Conservation (phyloP, 2,113 vertebrate species). For the Thalassoma bifasciatum region DNA sequence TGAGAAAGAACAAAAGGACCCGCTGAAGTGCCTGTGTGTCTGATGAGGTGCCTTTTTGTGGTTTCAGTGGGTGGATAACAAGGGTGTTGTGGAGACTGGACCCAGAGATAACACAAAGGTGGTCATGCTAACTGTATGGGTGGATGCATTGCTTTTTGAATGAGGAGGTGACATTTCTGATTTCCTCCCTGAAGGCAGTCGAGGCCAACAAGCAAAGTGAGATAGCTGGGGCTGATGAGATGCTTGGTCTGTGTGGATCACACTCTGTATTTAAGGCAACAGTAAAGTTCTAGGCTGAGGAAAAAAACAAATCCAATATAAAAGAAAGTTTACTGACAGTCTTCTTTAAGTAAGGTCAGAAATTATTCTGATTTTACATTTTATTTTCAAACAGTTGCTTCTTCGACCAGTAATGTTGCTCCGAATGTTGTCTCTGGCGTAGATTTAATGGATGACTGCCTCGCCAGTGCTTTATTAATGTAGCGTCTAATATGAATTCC, state of each 20-base stretch:
- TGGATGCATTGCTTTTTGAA: conserved; percentile 33
- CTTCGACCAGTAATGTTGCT: neutral
- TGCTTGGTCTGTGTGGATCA: neutral
- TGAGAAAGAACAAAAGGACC: conserved; percentile 54
- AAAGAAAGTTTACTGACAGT: neutral
- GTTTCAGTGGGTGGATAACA: conserved; percentile 68
- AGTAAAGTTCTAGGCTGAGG: neutral
- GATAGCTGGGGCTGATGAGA: neutral
- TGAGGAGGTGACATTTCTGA: neutral
- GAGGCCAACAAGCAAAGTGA: neutral
- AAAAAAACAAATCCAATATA: neutral
- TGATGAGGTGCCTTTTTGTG: conserved; percentile 67
- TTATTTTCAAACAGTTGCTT: neutral
- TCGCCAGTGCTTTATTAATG: neutral
- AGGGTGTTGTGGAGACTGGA: conserved; percentile 45
- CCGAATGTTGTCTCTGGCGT: neutral
- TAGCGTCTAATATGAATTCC: conserved; percentile 3
- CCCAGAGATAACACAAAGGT: conserved; percentile 37
- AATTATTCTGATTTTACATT: neutral
- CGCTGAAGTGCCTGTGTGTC: conserved; percentile 47
- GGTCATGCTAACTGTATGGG: conserved; percentile 12
- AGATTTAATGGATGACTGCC: neutral
- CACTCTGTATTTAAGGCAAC: neutral
- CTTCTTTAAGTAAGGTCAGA: neutral
- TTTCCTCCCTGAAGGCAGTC: conserved; percentile 4